These are phyloP conservation scores for Trachymyrmex cornetzi DNA, from an alignment of 1,140 invertebrate genomes.

Conservation along the genomic window DNA sequence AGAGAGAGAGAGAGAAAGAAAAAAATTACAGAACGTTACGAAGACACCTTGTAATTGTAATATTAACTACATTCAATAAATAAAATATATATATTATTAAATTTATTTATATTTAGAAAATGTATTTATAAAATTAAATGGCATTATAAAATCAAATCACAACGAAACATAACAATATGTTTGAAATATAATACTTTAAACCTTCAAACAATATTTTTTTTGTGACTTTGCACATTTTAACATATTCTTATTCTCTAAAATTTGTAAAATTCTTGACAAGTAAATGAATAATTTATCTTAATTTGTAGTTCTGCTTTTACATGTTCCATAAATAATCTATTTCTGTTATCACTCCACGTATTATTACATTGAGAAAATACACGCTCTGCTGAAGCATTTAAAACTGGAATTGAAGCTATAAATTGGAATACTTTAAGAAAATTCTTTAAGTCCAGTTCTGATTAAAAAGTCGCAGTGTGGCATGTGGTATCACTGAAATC, in stretches of 20 bases:
- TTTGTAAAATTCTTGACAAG: background rate
- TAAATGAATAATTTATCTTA: background rate
- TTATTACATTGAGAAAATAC: conserved; percentile 2
- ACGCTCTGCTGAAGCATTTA: background rate
- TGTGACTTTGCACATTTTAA: background rate
- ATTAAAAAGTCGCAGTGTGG: background rate
- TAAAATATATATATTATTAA: too few species aligned
- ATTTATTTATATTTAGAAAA: too few species aligned
- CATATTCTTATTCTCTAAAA: too few species aligned
- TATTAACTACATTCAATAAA: too few species aligned
- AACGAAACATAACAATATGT: too few species aligned
- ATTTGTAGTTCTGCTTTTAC: conserved; percentile 3
- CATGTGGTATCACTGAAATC: too few species aligned
- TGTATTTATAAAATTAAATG: too few species aligned
- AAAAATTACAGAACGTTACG: too few species aligned
- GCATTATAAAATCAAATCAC: too few species aligned
- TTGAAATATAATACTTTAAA: background rate
- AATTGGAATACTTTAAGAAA: background rate
- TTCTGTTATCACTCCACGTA: background rate
- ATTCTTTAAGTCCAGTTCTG: background rate
- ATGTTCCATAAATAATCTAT: background rate
- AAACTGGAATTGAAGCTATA: background rate
- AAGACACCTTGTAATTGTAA: too few species aligned
- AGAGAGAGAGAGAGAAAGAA: too few species aligned
- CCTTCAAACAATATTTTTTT: background rate